A percentile compares a stretch with the other conserved stretches of the same genome.
Evolutionary conservation across 2,113 vertebrate genomes (phyloP).

Genomic region (Calyptommatus sinebrachiatus): DNA sequence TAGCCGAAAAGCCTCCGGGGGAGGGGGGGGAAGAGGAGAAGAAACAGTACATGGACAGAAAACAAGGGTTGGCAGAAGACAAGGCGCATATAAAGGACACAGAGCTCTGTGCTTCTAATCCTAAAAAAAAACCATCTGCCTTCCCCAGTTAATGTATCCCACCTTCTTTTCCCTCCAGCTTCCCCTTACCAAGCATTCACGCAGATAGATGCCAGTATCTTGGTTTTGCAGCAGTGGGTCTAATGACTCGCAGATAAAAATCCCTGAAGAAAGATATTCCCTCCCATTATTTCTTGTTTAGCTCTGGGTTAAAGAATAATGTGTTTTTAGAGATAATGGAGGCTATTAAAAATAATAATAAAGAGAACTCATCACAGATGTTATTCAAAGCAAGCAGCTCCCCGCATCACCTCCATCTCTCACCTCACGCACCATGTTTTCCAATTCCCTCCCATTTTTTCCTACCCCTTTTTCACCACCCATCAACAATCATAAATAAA

Average conservation of each 20-base stretch:
- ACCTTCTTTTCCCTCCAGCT: slow-evolving; percentile 60
- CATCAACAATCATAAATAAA: slow-evolving; percentile 25
- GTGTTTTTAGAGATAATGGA: slow-evolving; percentile 82
- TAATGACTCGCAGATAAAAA: slow-evolving; percentile 74
- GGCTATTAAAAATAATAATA: slow-evolving; percentile 63
- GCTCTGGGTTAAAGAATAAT: slow-evolving; percentile 73
- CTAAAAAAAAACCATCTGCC: slow-evolving; percentile 63
- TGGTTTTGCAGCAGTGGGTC: slow-evolving; percentile 80
- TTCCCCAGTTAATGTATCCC: slow-evolving; percentile 44
- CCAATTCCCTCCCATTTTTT: slow-evolving; percentile 55
- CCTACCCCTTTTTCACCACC: slow-evolving; percentile 62
- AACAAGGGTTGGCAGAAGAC: slow-evolving; percentile 59
- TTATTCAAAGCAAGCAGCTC: slow-evolving; percentile 73
- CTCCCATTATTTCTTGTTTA: slow-evolving; percentile 70
- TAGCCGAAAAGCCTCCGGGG: slow-evolving; percentile 63
- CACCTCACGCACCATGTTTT: slow-evolving; percentile 52
- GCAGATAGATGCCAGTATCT: slow-evolving; percentile 79
- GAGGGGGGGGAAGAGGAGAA: slow-evolving; percentile 35
- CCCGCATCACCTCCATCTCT: slow-evolving; percentile 68
- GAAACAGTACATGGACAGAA: slow-evolving; percentile 45
- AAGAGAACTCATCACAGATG: slow-evolving; percentile 65
- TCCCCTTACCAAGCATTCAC: slow-evolving; percentile 68
- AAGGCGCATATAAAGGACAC: slow-evolving; percentile 59
- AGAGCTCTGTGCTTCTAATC: slow-evolving; percentile 64
- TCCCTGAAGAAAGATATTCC: slow-evolving; percentile 76